Base-by-base conservation (phyloP, 2,797 vertebrate species). In the Aselliscus stoliczkanus region DNA sequence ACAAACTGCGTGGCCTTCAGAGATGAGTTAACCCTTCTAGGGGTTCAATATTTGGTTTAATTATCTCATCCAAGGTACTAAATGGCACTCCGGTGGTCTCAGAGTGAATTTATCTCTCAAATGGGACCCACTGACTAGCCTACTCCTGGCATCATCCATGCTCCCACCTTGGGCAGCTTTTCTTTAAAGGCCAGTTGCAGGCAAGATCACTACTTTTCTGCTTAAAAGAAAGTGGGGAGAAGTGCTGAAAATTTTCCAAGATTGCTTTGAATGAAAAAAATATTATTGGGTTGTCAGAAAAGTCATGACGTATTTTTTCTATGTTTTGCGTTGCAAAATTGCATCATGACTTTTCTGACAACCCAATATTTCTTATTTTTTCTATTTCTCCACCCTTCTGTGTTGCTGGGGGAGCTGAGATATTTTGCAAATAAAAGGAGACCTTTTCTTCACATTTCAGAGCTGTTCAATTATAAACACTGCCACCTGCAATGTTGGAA, bases 401-500 rank as follows among this genome's bases (percentile, higher is more conserved):
- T 73, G 91, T 44, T 92, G 44, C n/a, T 67, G 14, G 4, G 31
- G 23, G 52, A 85, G 89, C 90, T 21, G 70, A 86, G n/a, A 37
- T 95, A 94, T 80, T 97, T 94, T 88, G 79, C 80, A 97, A 97
- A 96, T 80, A 93, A 82, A 77, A 89, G 58, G 42, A 82, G 77
- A 94, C 62, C 84, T 92, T 96, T 88, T 62, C 82, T 90, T 93
- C 17, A 13, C 58, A 65, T 93, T 95, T 86, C 76, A 76, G 87
- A 89, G 76, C 83, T 20, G 21, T 93, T 96, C 95, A 73, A 42
- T 97, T 93, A 94, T 58, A 84, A 97, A 96, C 73, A 73, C 58
- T 1, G 85, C 92, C 84, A 82, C 82, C 91, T 95, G 69, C 67
- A 54, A 97, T 88, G 82, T n/a, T 97, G 93, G 81, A 97, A 96